phyloP scores from a whole-genome alignment of 2,797 vertebrate species.

The Pygocentrus nattereri region DNA sequence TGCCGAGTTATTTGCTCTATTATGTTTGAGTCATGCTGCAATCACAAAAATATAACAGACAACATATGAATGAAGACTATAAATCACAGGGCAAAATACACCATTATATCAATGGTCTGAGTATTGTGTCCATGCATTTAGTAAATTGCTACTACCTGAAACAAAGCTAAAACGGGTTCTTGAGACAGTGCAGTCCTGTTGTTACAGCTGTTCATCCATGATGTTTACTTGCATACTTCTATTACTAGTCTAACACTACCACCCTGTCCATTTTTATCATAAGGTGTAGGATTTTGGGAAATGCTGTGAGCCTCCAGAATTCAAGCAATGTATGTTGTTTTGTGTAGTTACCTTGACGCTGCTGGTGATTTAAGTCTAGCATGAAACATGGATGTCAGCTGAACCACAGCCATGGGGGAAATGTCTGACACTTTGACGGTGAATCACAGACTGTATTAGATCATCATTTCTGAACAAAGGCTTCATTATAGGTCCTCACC shows the following conservation, averaged over 20 bases:
- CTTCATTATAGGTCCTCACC: constrained; percentile 70
- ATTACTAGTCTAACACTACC: neutral
- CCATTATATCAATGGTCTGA: neutral
- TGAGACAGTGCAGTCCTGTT: neutral
- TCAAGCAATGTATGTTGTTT: neutral
- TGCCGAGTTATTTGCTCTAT: neutral
- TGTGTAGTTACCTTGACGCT: neutral
- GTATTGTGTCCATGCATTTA: neutral
- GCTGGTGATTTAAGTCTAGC: neutral
- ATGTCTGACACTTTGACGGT: neutral
- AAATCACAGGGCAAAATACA: neutral
- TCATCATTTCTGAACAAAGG: neutral
- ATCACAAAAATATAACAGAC: neutral
- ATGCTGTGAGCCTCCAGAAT: neutral
- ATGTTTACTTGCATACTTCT: neutral
- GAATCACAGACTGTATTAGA: neutral
- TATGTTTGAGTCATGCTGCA: neutral
- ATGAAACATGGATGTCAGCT: neutral
- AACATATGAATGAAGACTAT: neutral
- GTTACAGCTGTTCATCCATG: neutral
- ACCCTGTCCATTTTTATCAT: neutral
- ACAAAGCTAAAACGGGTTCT: neutral
- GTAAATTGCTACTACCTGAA: neutral
- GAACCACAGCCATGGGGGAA: neutral
- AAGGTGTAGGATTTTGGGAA: neutral